Conservation (phyloP, 2,797 vertebrate species). For the Molossus alvarezi region DNA sequence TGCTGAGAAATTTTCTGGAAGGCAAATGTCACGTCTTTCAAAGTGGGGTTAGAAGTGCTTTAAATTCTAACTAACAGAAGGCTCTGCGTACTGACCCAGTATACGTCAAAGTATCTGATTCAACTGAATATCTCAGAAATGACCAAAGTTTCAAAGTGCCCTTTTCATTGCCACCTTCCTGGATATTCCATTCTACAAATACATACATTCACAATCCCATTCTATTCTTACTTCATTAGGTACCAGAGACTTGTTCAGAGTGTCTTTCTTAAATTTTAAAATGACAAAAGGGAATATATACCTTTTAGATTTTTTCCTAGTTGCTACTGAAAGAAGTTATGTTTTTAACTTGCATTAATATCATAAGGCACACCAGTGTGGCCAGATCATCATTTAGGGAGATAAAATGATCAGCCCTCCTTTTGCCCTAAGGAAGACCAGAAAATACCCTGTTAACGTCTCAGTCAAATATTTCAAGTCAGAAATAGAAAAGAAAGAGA, state of each 20-base stretch:
- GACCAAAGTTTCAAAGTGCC: slow-evolving; percentile 10
- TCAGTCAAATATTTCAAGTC: background rate
- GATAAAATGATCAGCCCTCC: too few species aligned
- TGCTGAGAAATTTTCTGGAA: slow-evolving; percentile 36
- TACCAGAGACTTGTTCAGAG: background rate
- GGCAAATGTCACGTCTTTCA: background rate
- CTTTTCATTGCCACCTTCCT: background rate
- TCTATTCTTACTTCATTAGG: background rate
- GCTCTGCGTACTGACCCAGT: too few species aligned
- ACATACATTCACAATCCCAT: background rate
- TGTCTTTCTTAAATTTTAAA: background rate
- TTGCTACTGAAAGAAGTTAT: background rate
- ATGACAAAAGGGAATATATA: background rate
- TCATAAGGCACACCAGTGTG: background rate
- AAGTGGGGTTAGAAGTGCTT: background rate
- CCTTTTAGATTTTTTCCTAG: background rate
- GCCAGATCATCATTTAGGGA: background rate
- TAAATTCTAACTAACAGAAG: background rate
- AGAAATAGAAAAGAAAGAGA: background rate
- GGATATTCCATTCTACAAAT: background rate
- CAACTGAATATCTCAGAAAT: background rate
- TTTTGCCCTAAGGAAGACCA: background rate
- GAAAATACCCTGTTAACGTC: background rate
- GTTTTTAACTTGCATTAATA: background rate
- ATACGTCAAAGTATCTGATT: background rate